These are phyloP conservation scores for Microchrysa polita DNA, from an alignment of 2,888 invertebrate species.

Conservation along the genomic window DNA sequence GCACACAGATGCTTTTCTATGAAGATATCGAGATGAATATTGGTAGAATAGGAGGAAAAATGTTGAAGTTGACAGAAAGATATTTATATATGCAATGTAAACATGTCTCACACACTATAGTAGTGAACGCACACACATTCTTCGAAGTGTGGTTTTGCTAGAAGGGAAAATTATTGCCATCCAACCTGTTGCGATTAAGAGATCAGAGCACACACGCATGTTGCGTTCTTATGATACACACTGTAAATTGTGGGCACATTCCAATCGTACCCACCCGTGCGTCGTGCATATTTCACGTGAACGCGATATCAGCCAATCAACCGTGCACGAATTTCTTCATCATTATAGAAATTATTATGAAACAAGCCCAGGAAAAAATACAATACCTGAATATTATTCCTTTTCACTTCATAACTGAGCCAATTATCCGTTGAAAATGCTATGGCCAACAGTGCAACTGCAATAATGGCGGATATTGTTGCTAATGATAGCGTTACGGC, in stretches of 20 bases:
- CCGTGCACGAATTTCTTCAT: background rate
- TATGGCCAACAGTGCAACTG: slow-evolving; percentile 90
- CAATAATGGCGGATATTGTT: slow-evolving; percentile 94
- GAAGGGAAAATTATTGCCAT: background rate
- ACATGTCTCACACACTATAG: background rate
- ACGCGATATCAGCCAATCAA: too few species aligned
- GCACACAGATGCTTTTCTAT: too few species aligned
- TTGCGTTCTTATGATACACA: background rate
- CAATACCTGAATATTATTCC: slow-evolving; percentile 85
- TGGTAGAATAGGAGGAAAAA: too few species aligned
- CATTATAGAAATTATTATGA: background rate
- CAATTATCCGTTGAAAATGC: slow-evolving; percentile 97
- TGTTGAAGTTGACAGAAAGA: background rate
- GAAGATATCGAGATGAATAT: too few species aligned
- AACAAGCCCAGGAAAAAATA: background rate
- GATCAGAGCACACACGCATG: too few species aligned
- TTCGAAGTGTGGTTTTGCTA: background rate
- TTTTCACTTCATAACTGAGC: slow-evolving; percentile 92
- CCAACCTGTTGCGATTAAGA: too few species aligned
- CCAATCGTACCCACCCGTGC: background rate
- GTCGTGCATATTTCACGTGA: background rate
- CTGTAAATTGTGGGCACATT: background rate
- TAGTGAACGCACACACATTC: too few species aligned
- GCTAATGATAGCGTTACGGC: slow-evolving; percentile 95
- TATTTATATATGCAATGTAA: slow-evolving; percentile 3